Percentiles rank a stretch among this genome's conserved stretches.
Evolutionary conservation across 2,113 vertebrate species (phyloP).

Genomic region (Spea multiplicata): DNA sequence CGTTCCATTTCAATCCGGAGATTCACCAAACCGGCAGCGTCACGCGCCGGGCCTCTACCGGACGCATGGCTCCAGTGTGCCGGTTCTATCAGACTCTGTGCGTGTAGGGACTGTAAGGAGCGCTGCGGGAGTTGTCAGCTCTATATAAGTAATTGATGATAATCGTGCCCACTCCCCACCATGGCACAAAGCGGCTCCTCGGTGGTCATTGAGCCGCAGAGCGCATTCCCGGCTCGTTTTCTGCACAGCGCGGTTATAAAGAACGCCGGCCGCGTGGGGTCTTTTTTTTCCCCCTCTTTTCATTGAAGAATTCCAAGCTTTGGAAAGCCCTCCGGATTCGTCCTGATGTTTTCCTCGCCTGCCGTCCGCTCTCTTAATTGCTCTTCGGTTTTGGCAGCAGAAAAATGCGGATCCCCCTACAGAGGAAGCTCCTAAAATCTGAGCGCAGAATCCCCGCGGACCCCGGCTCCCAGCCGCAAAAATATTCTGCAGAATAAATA

Average conservation of each 20-base stretch:
- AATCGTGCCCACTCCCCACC: too few relatives aligned
- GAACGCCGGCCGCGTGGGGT: not conserved
- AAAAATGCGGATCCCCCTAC: conserved; percentile 28
- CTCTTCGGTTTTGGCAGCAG: conserved; percentile 44
- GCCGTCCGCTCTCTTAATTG: conserved; percentile 39
- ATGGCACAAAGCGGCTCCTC: too few relatives aligned
- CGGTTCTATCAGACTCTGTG: too few relatives aligned
- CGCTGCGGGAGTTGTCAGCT: too few relatives aligned
- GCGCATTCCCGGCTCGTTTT: not conserved
- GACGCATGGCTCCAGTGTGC: too few relatives aligned
- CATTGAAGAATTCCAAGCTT: conserved; percentile 27
- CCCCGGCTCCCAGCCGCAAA: conserved; percentile 22
- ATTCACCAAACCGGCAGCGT: too few relatives aligned
- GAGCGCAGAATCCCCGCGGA: conserved; percentile 7
- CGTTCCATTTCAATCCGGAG: too few relatives aligned
- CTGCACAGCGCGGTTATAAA: not conserved
- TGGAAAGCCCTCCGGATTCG: conserved; percentile 12
- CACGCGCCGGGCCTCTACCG: too few relatives aligned
- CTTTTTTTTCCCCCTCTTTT: not conserved
- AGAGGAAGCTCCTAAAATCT: conserved; percentile 41
- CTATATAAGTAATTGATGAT: too few relatives aligned
- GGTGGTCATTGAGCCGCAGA: not conserved
- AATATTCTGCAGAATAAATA: conserved; percentile 25
- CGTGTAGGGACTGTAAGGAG: too few relatives aligned
- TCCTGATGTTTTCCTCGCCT: conserved; percentile 39